Base-by-base conservation (phyloP, 2,113 vertebrate species). In the Pelusios castaneus region DNA sequence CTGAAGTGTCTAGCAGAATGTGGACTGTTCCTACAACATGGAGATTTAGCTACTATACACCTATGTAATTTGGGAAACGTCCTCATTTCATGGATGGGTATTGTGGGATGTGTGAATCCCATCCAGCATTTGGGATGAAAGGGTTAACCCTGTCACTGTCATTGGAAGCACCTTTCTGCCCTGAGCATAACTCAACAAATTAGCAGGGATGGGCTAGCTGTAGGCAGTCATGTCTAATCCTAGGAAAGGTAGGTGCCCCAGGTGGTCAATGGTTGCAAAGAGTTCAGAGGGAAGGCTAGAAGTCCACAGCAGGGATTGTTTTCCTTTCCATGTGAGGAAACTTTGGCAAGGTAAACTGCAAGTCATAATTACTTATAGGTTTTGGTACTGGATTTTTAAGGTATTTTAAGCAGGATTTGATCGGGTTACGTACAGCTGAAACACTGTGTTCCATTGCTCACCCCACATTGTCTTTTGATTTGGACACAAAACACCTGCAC, bases 231-330 rank as follows among this genome's bases (percentile, higher is more conserved):
- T 49, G 13, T 49, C 5, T 31, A 60, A 63, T 77, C 21, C 0
- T 0, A 86, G 47, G 75, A 58, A 47, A 56, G 14, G 8, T 73
- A 11, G 31, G 43, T 9, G 34, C 27, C 38, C 47, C 0, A 0
- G 0, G 0, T 75, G 25, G 54, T 10, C 9, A 34, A 27, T 52
- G 43, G 29, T 45, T 77, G 49, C 8, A 27, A 10, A 47, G 38
- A 12, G 22, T 3, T 43, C 13, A 27, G 41, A 16, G 41, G 73
- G 41, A 76, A 91, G 63, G 4, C 55, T 70, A 67, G 51, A 63
- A 79, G 76, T 87, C 17, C 25, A 77, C 89, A 81, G 2, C 24
- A 80, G 27, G n/a, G 78, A 58, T 77, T 29, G 5, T 31, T 31
- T 85, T 45, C 8, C 52, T 27, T 56, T 43, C 73, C 25, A 16